Evolutionary conservation across 23 tunicate species (phyloP), one percentile per base, ranked within the genome.

Genomic region (Ascidia mentula): DNA sequence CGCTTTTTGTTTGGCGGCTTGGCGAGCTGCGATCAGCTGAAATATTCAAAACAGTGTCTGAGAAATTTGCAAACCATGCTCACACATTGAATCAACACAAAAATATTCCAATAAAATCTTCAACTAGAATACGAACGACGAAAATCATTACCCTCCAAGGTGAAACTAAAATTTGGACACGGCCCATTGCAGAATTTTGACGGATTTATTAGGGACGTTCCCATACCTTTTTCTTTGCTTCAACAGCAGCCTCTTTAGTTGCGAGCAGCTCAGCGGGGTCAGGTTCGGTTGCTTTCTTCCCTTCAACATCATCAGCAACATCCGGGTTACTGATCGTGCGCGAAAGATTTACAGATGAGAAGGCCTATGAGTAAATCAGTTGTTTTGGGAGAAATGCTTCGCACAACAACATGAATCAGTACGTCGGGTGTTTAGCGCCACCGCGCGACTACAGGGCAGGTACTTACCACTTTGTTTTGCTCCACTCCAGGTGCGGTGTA

Each of bases 221-320:
- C n/a, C 24, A 32, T 65, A 86, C 90, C 90, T 78, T 79, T 40
- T 86, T 86, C 75, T 86, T 81, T 20, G 90, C 90, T 59, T 79
- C 84, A 60, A 53, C 73, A 12, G 77, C 73, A 34, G 84, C 90
- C 31, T 78, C 80, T 33, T 69, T 18, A 30, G 59, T 60, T 34
- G 75, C 75, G 31, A 42, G 42, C 35, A 78, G 72, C 59, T 38
- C 80, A 12, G 75, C 75, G 17, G 39, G 60, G 7, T 86, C 79
- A 32, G 89, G 65, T 36, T 75, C 70, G 0, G 80, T 59, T 3
- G 65, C 79, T 59, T 72, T 34, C 18, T 76, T 72, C 40, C 60
- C 32, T 35, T 80, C 1, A 4, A 69, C 26, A 12, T 69, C 31
- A 18, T 34, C 70, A 24, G 40, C 45, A 40, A 73, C 80, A 75